Evolutionary conservation across 2,797 vertebrate genomes (phyloP), one percentile per base, ranked within the genome.

Genomic region (Poecile montanus): DNA sequence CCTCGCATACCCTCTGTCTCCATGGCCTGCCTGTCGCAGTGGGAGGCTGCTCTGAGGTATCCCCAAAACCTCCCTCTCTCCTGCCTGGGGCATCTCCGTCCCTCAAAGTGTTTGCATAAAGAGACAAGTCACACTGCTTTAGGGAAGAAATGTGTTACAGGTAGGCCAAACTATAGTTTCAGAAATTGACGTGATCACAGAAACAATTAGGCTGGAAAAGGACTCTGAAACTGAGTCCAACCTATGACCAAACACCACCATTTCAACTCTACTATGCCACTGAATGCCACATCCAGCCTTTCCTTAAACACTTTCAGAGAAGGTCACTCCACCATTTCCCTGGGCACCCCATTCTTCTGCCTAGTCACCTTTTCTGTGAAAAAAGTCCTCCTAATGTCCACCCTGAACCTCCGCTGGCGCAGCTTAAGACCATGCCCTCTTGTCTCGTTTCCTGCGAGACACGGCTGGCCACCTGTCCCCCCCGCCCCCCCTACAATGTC

Each of bases 1-100:
- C 12, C 0, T 20, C 7, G 20, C 3, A 1, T 13, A 2, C 29
- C 3, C 2, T n/a, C 19, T 34, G 19, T 8, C 6, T 16, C 15
- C 1, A 3, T 8, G 20, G 7, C 72, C 29, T 16, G 32, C 13
- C 18, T 6, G 13, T 40, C 13, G 26, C 15, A 2, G 12, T 23
- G 29, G 20, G 14, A 6, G 51, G 7, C 36, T 65, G 30, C 11
- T 6, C 27, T 8, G 15, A 44, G 48, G 19, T 19, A 22, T 7
- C 48, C 5, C 18, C 12, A 40, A 12, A 27, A 50, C 7, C 30
- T 56, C 13, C 14, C 9, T 5, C 1, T 26, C 15, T 40, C 7
- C 42, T 15, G 15, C 4, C 26, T 15, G n/a, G 58, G 36, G 15
- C 36, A n/a, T 30, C 9, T 23, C 5, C 2, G 0, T 23, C 25